Percentiles rank a stretch among this genome's conserved stretches.
Evolutionary conservation across 2,797 vertebrate species (phyloP).

Genomic region (Parambassis ranga): DNA sequence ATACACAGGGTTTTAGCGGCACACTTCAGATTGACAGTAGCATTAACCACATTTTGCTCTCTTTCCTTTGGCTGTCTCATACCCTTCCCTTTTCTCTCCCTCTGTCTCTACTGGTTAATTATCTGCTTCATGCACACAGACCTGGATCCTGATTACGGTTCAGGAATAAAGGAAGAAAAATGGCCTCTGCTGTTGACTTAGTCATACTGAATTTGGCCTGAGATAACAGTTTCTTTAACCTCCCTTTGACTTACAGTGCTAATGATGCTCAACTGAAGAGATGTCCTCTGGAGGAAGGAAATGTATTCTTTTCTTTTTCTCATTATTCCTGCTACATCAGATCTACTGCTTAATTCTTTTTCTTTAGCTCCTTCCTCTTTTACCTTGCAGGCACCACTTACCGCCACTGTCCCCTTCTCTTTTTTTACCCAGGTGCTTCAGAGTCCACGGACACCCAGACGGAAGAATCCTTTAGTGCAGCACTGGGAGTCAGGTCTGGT

Average conservation of each 20-base stretch:
- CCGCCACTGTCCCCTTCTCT: background rate
- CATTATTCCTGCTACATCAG: slow-evolving; percentile 9
- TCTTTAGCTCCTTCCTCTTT: background rate
- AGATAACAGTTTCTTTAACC: slow-evolving; percentile 44
- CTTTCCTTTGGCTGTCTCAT: background rate
- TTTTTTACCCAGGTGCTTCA: slow-evolving; percentile 27
- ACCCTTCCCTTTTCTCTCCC: background rate
- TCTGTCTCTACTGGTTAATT: slow-evolving; percentile 14
- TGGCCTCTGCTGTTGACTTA: slow-evolving; percentile 40
- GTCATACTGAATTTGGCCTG: slow-evolving; percentile 30
- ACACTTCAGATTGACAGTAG: slow-evolving; percentile 14
- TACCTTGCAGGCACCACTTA: background rate
- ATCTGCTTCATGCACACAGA: slow-evolving; percentile 33
- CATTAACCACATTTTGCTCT: slow-evolving; percentile 23
- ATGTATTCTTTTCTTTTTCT: slow-evolving; percentile 16
- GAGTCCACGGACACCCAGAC: slow-evolving; percentile 53
- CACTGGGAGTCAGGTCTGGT: slow-evolving; percentile 81
- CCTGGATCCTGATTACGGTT: slow-evolving; percentile 30
- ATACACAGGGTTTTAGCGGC: slow-evolving; percentile 6
- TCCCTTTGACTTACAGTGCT: slow-evolving; percentile 35
- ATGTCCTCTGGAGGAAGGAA: slow-evolving; percentile 11
- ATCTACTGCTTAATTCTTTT: slow-evolving; percentile 9
- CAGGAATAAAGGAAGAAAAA: slow-evolving; percentile 20
- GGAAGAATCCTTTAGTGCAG: slow-evolving; percentile 76
- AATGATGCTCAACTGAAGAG: slow-evolving; percentile 39